phyloP scores from a whole-genome alignment of 2,113 vertebrate genomes.

The Vicugna pacos region DNA sequence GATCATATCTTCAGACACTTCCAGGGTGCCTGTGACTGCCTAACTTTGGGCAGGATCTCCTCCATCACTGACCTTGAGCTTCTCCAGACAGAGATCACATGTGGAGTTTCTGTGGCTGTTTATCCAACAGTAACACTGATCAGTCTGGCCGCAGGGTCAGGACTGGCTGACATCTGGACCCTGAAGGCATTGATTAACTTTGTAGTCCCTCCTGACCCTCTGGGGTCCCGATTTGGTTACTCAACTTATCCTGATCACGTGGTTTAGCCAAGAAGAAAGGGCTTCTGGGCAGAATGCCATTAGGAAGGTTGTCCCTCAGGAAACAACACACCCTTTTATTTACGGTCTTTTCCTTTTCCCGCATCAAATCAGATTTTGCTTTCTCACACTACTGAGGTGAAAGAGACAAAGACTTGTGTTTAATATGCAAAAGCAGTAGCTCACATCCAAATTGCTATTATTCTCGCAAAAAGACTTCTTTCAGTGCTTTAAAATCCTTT shows the following conservation, averaged over 20 bases:
- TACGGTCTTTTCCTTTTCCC: constrained; percentile 40
- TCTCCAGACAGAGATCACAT: not conserved
- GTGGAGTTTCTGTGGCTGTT: not conserved
- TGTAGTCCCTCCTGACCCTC: not conserved
- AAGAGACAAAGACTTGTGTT: constrained; percentile 63
- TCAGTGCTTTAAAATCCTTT: constrained; percentile 17
- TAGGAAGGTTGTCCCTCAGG: constrained; percentile 61
- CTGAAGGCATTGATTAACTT: not conserved
- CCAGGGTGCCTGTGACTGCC: not conserved
- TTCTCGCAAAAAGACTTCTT: constrained; percentile 32
- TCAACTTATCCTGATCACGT: not conserved
- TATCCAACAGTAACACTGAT: not conserved
- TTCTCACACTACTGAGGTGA: constrained; percentile 67
- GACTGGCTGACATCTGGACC: not conserved
- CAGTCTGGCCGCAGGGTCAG: not conserved
- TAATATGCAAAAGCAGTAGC: constrained; percentile 68
- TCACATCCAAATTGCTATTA: constrained; percentile 52
- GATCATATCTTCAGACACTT: not conserved
- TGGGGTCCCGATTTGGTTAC: not conserved
- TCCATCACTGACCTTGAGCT: not conserved
- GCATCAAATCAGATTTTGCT: constrained; percentile 68
- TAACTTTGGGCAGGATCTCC: not conserved
- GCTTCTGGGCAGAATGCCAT: constrained; percentile 65
- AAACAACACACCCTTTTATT: constrained; percentile 71
- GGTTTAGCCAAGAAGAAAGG: constrained; percentile 55